Base-by-base conservation (phyloP, 1,140 invertebrate genomes). In the Scaptomyza pallida region DNA sequence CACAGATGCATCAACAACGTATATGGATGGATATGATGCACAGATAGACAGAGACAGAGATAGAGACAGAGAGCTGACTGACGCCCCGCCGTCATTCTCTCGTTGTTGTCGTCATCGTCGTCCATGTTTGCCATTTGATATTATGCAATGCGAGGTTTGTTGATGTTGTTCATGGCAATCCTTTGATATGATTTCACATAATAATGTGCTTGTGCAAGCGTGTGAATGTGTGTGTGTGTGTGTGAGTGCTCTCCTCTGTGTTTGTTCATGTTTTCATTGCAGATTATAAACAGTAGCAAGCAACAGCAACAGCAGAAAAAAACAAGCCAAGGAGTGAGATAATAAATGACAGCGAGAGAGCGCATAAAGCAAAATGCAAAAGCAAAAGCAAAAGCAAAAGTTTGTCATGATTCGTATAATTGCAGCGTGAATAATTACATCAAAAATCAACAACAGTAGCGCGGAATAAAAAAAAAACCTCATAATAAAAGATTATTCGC, bases 391-490 rank as follows among this genome's bases (percentile, higher is more conserved):
- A 72, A 69, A 64, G 67, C 75, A 67, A 82, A 80, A 79, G 55
- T 70, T 82, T 68, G 67, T 78, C 71, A 88, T 88, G 74, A 88
- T 75, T 86, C 78, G 78, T 82, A 82, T 86, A 86, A 86, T 88
- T 86, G 82, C 83, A 88, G 82, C 61, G 74, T 81, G 82, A 86
- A 86, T 86, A 86, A 86, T 86, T 86, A 88, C 82, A 86, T 88
- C 75, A 72, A 88, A 30, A 88, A 88, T 82, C 78, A 78, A 60
- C 56, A 60, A 13, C 47, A 48, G 23, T 19, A 60, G 9, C 50
- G 60, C n/a, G n/a, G n/a, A 33, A 15, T 43, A 21, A 47, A 67
- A 51, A 43, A 59, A 30, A 44, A 19, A n/a, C 48, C 50, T 64
- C 21, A 47, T 68, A 81, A 85, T 85, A 80, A 86, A 85, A 86